Conservation (phyloP, 1,140 invertebrate genomes). For the Coelopa frigida region DNA sequence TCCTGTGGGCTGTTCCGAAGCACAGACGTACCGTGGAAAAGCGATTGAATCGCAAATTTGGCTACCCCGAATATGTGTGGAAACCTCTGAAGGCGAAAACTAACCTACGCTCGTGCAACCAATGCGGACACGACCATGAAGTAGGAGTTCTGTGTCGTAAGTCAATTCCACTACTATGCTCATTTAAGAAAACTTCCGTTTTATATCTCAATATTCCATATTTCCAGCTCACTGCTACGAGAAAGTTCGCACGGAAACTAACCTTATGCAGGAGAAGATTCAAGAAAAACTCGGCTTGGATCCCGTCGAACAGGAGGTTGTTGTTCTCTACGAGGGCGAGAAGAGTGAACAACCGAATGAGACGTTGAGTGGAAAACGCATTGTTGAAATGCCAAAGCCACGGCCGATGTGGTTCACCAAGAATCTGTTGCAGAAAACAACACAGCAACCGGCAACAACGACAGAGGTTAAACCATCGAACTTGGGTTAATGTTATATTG, state of each 20-base stretch:
- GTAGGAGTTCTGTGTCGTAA: slow-evolving; percentile 69
- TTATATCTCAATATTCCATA: background rate
- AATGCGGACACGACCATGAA: slow-evolving; percentile 77
- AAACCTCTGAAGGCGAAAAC: slow-evolving; percentile 64
- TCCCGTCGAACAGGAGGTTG: slow-evolving; percentile 74
- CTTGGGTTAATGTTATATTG: slow-evolving; percentile 49
- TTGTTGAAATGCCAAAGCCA: slow-evolving; percentile 67
- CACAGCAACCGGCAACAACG: slow-evolving; percentile 55
- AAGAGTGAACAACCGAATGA: slow-evolving; percentile 48
- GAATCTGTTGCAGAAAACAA: slow-evolving; percentile 71
- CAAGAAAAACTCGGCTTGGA: slow-evolving; percentile 58
- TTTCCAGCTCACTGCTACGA: slow-evolving; percentile 68
- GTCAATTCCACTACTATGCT: slow-evolving; percentile 24
- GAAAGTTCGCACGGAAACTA: slow-evolving; percentile 70
- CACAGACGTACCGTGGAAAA: slow-evolving; percentile 66
- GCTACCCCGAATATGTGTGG: slow-evolving; percentile 53
- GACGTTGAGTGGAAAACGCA: slow-evolving; percentile 55
- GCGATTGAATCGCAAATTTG: slow-evolving; percentile 64
- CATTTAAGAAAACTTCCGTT: background rate
- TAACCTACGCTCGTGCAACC: slow-evolving; percentile 64
- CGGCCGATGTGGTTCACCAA: slow-evolving; percentile 72
- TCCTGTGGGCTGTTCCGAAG: slow-evolving; percentile 76
- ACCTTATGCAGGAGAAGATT: slow-evolving; percentile 68
- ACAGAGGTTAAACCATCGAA: slow-evolving; percentile 66
- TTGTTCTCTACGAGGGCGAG: slow-evolving; percentile 78